Evolutionary conservation across 2,888 invertebrate genomes (phyloP).

Genomic region (Galerucella pusilla): DNA sequence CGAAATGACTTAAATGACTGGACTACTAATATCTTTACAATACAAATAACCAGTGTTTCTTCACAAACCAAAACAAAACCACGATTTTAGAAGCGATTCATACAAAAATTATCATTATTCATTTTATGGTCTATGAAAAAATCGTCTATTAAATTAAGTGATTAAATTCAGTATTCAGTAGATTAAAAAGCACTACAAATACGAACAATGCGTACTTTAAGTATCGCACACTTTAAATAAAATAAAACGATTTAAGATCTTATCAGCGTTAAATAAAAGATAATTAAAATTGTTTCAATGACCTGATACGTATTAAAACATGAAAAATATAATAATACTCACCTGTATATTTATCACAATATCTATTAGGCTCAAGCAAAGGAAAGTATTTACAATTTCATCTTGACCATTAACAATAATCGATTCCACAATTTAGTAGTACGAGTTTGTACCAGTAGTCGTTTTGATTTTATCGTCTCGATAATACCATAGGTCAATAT

Average conservation of each 20-base stretch:
- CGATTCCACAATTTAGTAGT: background rate
- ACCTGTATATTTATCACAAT: background rate
- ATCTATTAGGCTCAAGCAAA: background rate
- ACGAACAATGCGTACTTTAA: background rate
- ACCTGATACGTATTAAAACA: background rate
- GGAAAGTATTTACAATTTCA: background rate
- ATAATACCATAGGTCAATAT: constrained; percentile 1
- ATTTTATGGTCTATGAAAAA: too few relatives aligned
- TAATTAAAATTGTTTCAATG: background rate
- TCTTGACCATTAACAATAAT: background rate
- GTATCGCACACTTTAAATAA: background rate
- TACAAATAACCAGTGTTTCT: too few relatives aligned
- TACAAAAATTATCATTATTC: too few relatives aligned
- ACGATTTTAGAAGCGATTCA: too few relatives aligned
- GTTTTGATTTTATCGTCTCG: background rate
- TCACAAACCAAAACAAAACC: too few relatives aligned
- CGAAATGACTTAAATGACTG: too few relatives aligned
- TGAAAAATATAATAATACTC: background rate
- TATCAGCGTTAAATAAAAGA: background rate
- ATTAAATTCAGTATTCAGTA: too few relatives aligned
- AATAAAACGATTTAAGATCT: background rate
- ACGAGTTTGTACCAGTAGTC: background rate
- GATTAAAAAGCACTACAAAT: background rate
- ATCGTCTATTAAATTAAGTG: too few relatives aligned
- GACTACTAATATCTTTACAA: too few relatives aligned